phyloP scores from a whole-genome alignment of 2,797 vertebrate species.

The Pseudotriccus pelzelni region DNA sequence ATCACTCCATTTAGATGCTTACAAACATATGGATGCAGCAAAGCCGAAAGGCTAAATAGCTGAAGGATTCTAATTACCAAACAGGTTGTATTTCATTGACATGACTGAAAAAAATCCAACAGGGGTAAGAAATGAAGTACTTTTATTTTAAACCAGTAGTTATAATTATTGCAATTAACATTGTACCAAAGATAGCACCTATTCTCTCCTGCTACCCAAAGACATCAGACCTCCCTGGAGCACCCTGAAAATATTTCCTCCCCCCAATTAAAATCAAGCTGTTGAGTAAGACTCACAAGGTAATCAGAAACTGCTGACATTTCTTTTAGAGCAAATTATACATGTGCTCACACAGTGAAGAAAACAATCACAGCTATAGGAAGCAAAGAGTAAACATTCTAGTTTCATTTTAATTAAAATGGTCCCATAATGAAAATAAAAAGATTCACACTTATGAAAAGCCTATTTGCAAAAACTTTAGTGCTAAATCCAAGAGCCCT shows the following conservation, averaged over 20 bases:
- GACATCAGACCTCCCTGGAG: constrained; percentile 21
- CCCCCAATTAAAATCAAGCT: constrained; percentile 63
- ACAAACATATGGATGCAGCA: neutral
- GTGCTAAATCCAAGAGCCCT: constrained; percentile 1
- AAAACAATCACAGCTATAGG: constrained; percentile 52
- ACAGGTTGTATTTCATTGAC: constrained; percentile 3
- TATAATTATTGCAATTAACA: constrained; percentile 46
- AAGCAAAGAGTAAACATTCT: constrained; percentile 56
- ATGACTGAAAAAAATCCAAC: neutral
- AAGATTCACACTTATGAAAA: constrained; percentile 42
- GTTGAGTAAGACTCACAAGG: constrained; percentile 52
- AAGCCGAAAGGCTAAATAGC: neutral
- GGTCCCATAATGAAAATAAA: constrained; percentile 53
- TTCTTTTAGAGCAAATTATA: constrained; percentile 58
- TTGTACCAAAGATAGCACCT: constrained; percentile 36
- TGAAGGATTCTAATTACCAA: constrained; percentile 1
- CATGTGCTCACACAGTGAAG: constrained; percentile 43
- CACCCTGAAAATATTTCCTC: constrained; percentile 52
- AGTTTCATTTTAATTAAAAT: constrained; percentile 64
- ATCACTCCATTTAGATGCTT: neutral
- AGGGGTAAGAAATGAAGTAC: neutral
- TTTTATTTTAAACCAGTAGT: constrained; percentile 36
- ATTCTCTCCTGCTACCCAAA: constrained; percentile 30
- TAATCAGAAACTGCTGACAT: constrained; percentile 62
- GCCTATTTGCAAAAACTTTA: constrained; percentile 43